Percentiles rank a stretch among this genome's conserved stretches.
Conservation (phyloP, 2,888 invertebrate species). For the Linyphia triangularis region DNA sequence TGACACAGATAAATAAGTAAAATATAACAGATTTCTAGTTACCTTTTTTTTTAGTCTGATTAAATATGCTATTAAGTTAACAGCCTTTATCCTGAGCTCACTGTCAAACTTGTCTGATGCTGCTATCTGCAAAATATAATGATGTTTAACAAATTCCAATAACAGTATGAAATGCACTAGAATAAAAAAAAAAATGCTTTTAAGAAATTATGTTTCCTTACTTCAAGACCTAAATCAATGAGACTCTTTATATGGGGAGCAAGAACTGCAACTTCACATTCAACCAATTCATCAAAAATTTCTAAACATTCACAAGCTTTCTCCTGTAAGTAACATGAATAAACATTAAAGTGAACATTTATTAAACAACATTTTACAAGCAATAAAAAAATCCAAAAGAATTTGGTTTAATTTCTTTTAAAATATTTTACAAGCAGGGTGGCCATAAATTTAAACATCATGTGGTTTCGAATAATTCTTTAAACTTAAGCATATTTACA, state of each 20-base stretch:
- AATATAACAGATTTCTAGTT: too few species aligned
- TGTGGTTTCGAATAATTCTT: too few species aligned
- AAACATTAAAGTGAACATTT: too few species aligned
- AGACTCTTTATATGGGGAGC: slow-evolving; percentile 84
- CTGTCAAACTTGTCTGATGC: slow-evolving; percentile 83
- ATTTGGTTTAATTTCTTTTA: too few species aligned
- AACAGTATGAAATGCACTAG: neutral
- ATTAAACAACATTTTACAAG: too few species aligned
- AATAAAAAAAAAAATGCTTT: neutral
- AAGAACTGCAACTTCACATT: slow-evolving; percentile 83
- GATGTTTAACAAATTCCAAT: neutral
- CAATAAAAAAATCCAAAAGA: too few species aligned
- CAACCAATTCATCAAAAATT: slow-evolving; percentile 84
- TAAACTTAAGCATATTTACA: too few species aligned
- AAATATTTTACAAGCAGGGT: too few species aligned
- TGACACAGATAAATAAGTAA: too few species aligned
- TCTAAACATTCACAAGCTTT: slow-evolving; percentile 84
- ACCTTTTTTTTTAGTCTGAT: slow-evolving; percentile 87
- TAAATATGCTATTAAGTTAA: slow-evolving; percentile 85
- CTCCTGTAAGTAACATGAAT: slow-evolving; percentile 80
- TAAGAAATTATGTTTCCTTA: slow-evolving; percentile 62
- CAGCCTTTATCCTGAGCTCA: slow-evolving; percentile 85
- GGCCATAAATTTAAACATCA: too few species aligned
- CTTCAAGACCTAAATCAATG: slow-evolving; percentile 85
- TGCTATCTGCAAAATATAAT: slow-evolving; percentile 80